phyloP scores from a whole-genome alignment of 2,797 vertebrate genomes.

The Tapirus indicus region DNA sequence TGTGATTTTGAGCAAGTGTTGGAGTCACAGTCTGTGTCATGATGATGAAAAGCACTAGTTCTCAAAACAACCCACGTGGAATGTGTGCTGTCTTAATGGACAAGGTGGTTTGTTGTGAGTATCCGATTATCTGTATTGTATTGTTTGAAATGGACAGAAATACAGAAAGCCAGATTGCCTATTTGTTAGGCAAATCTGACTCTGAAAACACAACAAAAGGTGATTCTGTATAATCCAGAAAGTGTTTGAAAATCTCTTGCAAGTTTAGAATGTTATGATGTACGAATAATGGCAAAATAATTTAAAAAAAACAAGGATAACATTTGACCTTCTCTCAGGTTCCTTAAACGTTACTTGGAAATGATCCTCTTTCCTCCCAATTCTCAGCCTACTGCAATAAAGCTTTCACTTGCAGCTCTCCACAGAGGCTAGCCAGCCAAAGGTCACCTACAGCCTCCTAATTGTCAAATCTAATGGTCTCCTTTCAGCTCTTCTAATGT shows the following conservation, averaged over 20 bases:
- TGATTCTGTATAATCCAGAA: not conserved
- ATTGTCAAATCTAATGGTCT: not conserved
- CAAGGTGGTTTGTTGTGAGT: not conserved
- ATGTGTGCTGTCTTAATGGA: not conserved
- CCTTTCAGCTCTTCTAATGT: not conserved
- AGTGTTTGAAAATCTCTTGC: not conserved
- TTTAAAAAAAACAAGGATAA: not conserved
- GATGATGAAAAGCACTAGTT: not conserved
- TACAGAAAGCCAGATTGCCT: not conserved
- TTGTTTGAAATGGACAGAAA: not conserved
- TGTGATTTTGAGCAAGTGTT: conserved; percentile 2
- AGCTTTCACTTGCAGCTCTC: not conserved
- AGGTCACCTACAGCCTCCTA: not conserved
- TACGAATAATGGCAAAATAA: not conserved
- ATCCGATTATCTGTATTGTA: not conserved
- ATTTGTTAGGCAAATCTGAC: not conserved
- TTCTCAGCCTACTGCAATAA: not conserved
- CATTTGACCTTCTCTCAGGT: not conserved
- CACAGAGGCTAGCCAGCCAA: not conserved
- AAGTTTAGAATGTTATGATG: not conserved
- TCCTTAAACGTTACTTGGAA: not conserved
- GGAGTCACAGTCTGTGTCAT: not conserved
- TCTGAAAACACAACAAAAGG: not conserved
- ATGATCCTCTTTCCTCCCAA: not conserved
- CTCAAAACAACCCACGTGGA: not conserved